Percentiles rank a stretch among this genome's conserved stretches.
These are phyloP conservation scores for Deilephila porcellus DNA, from an alignment of 2,888 invertebrate species.

Conservation along the genomic window DNA sequence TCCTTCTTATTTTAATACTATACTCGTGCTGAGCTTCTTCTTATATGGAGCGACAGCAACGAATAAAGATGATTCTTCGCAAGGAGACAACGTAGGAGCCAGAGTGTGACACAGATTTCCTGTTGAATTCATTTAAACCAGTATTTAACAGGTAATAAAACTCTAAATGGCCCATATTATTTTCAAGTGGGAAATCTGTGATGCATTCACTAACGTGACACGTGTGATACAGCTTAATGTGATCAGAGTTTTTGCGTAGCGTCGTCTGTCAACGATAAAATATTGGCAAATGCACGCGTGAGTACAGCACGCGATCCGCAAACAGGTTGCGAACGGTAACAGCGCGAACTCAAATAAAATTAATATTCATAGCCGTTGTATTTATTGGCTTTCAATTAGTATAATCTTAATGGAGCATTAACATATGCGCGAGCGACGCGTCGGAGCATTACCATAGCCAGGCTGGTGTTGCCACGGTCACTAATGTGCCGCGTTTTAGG, in stretches of 20 bases:
- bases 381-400: slow-evolving; percentile 86
- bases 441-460: slow-evolving; percentile 66
- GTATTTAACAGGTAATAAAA: no score
- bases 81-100: no score
- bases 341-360: slow-evolving; percentile 80
- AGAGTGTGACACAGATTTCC: no score
- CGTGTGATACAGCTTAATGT: neutral
- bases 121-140: no score
- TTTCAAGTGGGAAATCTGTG: neutral
- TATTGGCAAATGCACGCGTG: slow-evolving; percentile 46
- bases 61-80: no score
- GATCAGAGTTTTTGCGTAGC: slow-evolving; percentile 29
- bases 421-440: slow-evolving; percentile 77
- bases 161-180: no score
- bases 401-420: slow-evolving; percentile 85
- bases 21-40: no score
- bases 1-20: no score
- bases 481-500: neutral
- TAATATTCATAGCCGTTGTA: slow-evolving; percentile 85
- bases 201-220: slow-evolving; percentile 10
- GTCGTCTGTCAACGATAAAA: slow-evolving; percentile 40
- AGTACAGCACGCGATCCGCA: slow-evolving; percentile 65
- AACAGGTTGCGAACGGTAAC: slow-evolving; percentile 58
- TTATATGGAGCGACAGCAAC: no score
- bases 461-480: slow-evolving; percentile 62